Base-by-base conservation (phyloP, 2,797 vertebrate species). In the Darevskia mixta region DNA sequence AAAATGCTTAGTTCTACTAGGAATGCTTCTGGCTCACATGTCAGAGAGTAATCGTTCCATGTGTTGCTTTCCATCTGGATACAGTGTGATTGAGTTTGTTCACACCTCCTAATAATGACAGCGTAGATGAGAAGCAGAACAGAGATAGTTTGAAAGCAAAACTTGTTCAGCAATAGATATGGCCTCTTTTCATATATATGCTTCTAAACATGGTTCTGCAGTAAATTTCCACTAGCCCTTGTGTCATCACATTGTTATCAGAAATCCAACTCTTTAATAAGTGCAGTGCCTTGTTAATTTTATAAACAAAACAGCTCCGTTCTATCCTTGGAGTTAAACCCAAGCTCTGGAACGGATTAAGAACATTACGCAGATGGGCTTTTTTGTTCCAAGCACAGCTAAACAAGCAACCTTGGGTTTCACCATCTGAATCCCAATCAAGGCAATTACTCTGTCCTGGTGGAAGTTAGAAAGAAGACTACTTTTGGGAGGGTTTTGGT, bases 111-210 rank as follows among this genome's bases (percentile, higher is more conserved):
- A 85, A 66, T 76, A 90, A 61, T 87, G 91, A 55, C 0, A 0
- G 85, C 85, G 69, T 25, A 86, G 83, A 94, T 90, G 89, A 88
- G 76, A 94, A 94, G 38, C 93, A 94, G 88, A 79, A 89, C 88
- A 90, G 81, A 85, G 81, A 88, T 71, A 79, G 89, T 73, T 81
- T 82, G 86, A 8, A 1, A 87, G 81, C 92, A 88, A 89, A 88
- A 82, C 18, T 88, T 29, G 69, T 77, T 90, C 82, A 77, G 80
- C 0, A 58, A 2, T 85, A 92, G 82, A 94, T 61, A 23, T 71
- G 67, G 90, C 35, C 87, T 0, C 8, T 82, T 41, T 85, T 89
- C 86, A 32, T 55, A 6, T 78, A 77, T 15, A 66, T 77, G 67
- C 84, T 94, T 92, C 90, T 92, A 92, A 93, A 89, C 27, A 80